A percentile compares a stretch with the other conserved stretches of the same genome.
These are phyloP conservation scores for Cryptomyrus ogoouensis DNA, from an alignment of 2,113 vertebrate species.

Conservation along the genomic window DNA sequence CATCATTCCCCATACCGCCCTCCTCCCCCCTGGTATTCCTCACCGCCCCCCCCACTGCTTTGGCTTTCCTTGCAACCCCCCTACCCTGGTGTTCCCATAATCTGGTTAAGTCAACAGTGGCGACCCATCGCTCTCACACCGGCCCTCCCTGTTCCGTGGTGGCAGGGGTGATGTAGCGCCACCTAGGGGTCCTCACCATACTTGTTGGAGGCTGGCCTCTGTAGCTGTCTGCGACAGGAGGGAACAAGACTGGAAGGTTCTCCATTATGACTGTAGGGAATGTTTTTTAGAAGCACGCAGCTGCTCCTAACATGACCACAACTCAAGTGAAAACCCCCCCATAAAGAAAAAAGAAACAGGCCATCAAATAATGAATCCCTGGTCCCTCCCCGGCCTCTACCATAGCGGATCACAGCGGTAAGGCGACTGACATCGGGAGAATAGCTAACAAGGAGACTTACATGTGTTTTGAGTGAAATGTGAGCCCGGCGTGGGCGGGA, in stretches of 20 bases:
- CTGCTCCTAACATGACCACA: not conserved
- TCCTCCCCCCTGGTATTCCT: not conserved
- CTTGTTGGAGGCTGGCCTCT: constrained; percentile 62
- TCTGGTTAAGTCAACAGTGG: constrained; percentile 17
- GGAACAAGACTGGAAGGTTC: constrained; percentile 30
- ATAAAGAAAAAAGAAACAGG: not conserved
- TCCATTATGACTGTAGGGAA: constrained; percentile 45
- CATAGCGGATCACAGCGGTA: not conserved
- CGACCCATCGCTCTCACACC: constrained; percentile 8
- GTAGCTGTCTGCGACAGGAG: constrained; percentile 64
- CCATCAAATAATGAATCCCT: not conserved
- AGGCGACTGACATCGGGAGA: not conserved
- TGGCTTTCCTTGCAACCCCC: not conserved
- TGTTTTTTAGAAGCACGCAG: constrained; percentile 32
- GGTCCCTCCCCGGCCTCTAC: not conserved
- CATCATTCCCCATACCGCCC: constrained; percentile 29
- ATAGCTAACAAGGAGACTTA: not conserved
- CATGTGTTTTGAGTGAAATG: not conserved
- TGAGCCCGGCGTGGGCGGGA: not conserved
- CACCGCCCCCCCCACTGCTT: not conserved
- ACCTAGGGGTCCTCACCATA: constrained; percentile 48
- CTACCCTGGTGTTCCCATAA: constrained; percentile 5
- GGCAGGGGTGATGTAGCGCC: constrained; percentile 26
- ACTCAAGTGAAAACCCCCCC: not conserved
- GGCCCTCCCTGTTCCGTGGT: constrained; percentile 51